These are phyloP conservation scores for Salarias fasciatus DNA, from an alignment of 2,797 vertebrate species.

Conservation along the genomic window DNA sequence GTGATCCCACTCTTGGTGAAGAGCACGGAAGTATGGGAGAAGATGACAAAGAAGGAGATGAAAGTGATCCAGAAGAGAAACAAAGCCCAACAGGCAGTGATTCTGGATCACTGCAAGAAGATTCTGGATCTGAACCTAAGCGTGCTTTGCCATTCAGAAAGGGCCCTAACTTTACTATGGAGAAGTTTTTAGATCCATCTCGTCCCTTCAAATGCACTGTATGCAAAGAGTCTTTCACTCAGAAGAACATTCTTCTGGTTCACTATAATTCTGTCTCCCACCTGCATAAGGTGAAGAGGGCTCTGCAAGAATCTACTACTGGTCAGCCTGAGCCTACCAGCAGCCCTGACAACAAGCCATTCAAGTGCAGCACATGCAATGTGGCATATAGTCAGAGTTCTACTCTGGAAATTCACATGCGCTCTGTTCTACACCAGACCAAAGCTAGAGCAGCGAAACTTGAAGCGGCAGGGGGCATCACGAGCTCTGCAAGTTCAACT, in stretches of 20 bases:
- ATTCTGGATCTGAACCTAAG: slow-evolving; percentile 97
- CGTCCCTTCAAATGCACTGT: slow-evolving; percentile 99
- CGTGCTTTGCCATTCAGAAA: slow-evolving; percentile 98
- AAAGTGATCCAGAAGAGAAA: slow-evolving; percentile 97
- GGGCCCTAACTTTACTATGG: slow-evolving; percentile 99
- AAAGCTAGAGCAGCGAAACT: slow-evolving; percentile 98
- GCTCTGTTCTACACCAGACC: slow-evolving; percentile 98
- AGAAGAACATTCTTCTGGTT: slow-evolving; percentile 98
- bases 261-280: slow-evolving; percentile 99
- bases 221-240: slow-evolving; percentile 99
- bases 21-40: slow-evolving; percentile 94
- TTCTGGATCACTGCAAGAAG: slow-evolving; percentile 94
- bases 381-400: slow-evolving; percentile 99
- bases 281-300: slow-evolving; percentile 97
- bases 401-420: slow-evolving; percentile 99
- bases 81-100: slow-evolving; percentile 98
- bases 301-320: slow-evolving; percentile 95
- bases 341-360: slow-evolving; percentile 99
- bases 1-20: slow-evolving; percentile 91
- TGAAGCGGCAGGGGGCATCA: slow-evolving; percentile 91
- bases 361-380: slow-evolving; percentile 98
- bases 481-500: slow-evolving; percentile 78
- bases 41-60: slow-evolving; percentile 96
- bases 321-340: slow-evolving; percentile 96
- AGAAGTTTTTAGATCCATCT: slow-evolving; percentile 98